Evolutionary conservation across 1,140 invertebrate genomes (phyloP).

Genomic region (Drosophila takahashii): DNA sequence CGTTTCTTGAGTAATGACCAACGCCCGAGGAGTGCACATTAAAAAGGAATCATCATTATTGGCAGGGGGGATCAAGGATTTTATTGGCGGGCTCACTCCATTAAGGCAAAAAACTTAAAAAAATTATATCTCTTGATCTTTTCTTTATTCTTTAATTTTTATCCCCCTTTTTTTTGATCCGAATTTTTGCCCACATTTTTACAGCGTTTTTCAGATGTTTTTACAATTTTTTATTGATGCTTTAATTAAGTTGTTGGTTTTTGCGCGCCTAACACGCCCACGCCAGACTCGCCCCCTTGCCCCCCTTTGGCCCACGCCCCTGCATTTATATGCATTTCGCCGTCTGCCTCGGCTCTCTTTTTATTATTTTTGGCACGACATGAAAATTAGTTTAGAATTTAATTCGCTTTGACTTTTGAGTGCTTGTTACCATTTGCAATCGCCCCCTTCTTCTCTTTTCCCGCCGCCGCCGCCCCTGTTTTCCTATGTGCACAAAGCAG

Average conservation of each 20-base stretch:
- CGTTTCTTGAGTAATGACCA: slow-evolving; percentile 72
- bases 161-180: background rate
- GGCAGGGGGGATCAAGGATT: slow-evolving; percentile 74
- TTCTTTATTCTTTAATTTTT: slow-evolving; percentile 1
- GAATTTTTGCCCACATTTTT: slow-evolving; percentile 42
- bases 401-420: slow-evolving; percentile 82
- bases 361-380: slow-evolving; percentile 83
- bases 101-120: slow-evolving; percentile 48
- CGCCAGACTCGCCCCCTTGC: background rate
- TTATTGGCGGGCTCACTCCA: slow-evolving; percentile 48
- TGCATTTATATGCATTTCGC: slow-evolving; percentile 19
- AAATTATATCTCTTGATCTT: slow-evolving; percentile 8
- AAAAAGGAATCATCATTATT: slow-evolving; percentile 85
- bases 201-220: slow-evolving; percentile 45
- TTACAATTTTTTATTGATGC: slow-evolving; percentile 81
- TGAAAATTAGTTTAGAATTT: slow-evolving; percentile 82
- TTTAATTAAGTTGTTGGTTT: slow-evolving; percentile 78
- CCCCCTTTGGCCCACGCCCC: slow-evolving; percentile 6
- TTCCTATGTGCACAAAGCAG: slow-evolving; percentile 14
- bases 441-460: background rate
- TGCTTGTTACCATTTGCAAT: slow-evolving; percentile 79
- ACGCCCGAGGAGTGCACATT: slow-evolving; percentile 79
- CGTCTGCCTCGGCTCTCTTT: slow-evolving; percentile 19
- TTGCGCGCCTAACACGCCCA: slow-evolving; percentile 18
- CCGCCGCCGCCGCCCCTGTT: background rate